A percentile compares a stretch with the other conserved stretches of the same genome.
Conservation (phyloP, 2,113 vertebrate species). For the Heterochromis multidens region DNA sequence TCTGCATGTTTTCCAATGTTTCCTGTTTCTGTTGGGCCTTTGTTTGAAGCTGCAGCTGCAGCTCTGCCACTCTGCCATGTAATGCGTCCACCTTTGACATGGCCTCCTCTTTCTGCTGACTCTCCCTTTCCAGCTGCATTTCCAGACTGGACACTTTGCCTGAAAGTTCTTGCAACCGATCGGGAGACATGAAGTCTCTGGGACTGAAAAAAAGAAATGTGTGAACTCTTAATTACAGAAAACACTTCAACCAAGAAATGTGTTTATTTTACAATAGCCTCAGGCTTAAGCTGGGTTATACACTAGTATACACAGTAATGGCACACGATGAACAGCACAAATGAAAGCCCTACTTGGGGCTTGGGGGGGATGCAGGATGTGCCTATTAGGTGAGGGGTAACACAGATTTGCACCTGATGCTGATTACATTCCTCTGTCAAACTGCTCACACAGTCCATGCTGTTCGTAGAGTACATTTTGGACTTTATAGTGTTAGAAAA, state of each 20-base stretch:
- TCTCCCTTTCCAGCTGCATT: constrained; percentile 52
- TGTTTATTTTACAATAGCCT: too few relatives aligned
- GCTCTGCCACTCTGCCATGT: constrained; percentile 1
- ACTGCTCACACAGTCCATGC: neutral
- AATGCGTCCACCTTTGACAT: neutral
- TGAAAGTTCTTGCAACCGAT: constrained; percentile 20
- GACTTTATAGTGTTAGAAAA: neutral
- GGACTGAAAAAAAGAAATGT: constrained; percentile 2
- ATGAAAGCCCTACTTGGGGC: neutral
- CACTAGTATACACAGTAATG: neutral
- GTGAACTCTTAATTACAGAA: neutral
- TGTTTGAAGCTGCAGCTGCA: constrained; percentile 42
- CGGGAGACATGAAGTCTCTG: constrained; percentile 3
- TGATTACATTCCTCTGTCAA: neutral
- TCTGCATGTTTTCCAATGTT: neutral
- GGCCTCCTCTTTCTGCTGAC: constrained; percentile 44
- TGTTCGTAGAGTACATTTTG: neutral
- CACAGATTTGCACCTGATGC: neutral
- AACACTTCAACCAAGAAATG: neutral
- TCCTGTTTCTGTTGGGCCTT: constrained; percentile 39
- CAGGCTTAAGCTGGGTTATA: too few relatives aligned
- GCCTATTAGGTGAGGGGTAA: neutral
- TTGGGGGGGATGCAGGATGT: too few relatives aligned
- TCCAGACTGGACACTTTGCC: constrained; percentile 55
- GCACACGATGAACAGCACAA: neutral